Evolutionary conservation across 64 coral and sea anemone species (phyloP).

Genomic region (Montipora foliosa): DNA sequence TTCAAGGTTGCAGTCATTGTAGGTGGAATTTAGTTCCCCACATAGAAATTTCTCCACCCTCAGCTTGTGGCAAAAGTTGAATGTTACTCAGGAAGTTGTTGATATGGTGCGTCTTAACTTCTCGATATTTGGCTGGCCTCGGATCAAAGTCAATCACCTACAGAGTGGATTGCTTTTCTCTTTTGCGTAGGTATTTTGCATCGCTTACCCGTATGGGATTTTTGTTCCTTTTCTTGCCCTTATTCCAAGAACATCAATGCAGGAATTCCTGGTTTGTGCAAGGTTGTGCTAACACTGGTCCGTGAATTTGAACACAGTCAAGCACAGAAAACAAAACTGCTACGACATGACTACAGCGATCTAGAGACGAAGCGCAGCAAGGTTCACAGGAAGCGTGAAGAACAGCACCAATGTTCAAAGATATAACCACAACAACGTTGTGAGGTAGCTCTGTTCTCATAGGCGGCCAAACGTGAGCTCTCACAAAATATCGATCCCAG

Average conservation of each 20-base stretch:
- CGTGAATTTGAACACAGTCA: slow-evolving; percentile 8
- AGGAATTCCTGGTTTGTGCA: slow-evolving; percentile 27
- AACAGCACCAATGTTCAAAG: slow-evolving; percentile 36
- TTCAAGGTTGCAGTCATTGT: slow-evolving; percentile 37
- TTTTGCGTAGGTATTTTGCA: slow-evolving; percentile 37
- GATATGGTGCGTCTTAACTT: background rate
- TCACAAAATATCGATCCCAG: background rate
- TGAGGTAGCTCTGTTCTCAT: slow-evolving; percentile 43
- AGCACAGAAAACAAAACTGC: slow-evolving; percentile 8
- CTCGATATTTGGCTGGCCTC: slow-evolving; percentile 36
- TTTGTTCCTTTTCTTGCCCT: slow-evolving; percentile 68
- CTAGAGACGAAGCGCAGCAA: background rate
- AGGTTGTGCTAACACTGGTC: background rate
- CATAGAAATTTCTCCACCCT: slow-evolving; percentile 3
- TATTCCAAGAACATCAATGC: slow-evolving; percentile 31
- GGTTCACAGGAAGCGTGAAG: slow-evolving; percentile 45
- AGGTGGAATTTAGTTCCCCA: slow-evolving; percentile 56
- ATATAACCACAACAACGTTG: slow-evolving; percentile 30
- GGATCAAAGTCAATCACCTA: slow-evolving; percentile 57
- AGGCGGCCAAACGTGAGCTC: slow-evolving; percentile 27
- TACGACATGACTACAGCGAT: slow-evolving; percentile 43
- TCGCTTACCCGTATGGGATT: slow-evolving; percentile 4
- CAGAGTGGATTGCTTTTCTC: background rate
- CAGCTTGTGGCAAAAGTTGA: background rate
- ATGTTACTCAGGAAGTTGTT: slow-evolving; percentile 5